Percentiles rank a stretch among this genome's conserved stretches.
Evolutionary conservation across 2,888 invertebrate species (phyloP).

Genomic region (Cartodere bifasciata): DNA sequence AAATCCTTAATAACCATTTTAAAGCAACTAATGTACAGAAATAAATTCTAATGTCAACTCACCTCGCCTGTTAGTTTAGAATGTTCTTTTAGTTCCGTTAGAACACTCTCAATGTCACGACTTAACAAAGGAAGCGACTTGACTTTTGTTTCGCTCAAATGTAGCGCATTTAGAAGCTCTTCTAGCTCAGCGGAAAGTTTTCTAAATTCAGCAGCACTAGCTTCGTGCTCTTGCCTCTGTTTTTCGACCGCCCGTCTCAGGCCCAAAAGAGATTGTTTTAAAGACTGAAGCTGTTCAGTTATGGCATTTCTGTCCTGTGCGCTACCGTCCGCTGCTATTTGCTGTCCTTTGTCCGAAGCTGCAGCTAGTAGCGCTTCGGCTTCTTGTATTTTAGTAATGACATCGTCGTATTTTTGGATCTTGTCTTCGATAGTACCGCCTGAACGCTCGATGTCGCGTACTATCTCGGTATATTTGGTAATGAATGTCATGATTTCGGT

Average conservation of each 20-base stretch:
- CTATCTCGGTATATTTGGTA: constrained; percentile 72
- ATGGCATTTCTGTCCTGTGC: constrained; percentile 77
- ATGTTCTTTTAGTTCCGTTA: constrained; percentile 69
- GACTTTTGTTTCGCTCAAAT: constrained; percentile 67
- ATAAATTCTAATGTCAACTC: constrained; percentile 49
- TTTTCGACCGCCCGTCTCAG: constrained; percentile 72
- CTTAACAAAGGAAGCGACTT: constrained; percentile 73
- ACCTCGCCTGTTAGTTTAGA: constrained; percentile 54
- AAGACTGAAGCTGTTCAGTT: constrained; percentile 72
- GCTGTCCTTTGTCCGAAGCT: constrained; percentile 84
- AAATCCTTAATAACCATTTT: too few relatives aligned
- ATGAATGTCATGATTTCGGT: constrained; percentile 83
- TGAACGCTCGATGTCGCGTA: constrained; percentile 73
- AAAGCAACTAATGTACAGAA: too few relatives aligned
- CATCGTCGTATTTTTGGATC: constrained; percentile 75
- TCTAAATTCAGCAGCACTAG: constrained; percentile 76
- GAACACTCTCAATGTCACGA: constrained; percentile 66
- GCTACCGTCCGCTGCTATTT: constrained; percentile 83
- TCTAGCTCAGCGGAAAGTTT: constrained; percentile 75
- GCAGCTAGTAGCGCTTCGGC: constrained; percentile 78
- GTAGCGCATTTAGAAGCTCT: constrained; percentile 70
- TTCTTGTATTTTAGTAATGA: constrained; percentile 77
- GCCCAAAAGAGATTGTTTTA: constrained; percentile 72
- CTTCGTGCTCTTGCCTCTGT: constrained; percentile 76
- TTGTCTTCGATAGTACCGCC: constrained; percentile 74